Evolutionary conservation across 2,888 invertebrate genomes (phyloP), one percentile per base, ranked within the genome.

Genomic region (Heliconius hortense): DNA sequence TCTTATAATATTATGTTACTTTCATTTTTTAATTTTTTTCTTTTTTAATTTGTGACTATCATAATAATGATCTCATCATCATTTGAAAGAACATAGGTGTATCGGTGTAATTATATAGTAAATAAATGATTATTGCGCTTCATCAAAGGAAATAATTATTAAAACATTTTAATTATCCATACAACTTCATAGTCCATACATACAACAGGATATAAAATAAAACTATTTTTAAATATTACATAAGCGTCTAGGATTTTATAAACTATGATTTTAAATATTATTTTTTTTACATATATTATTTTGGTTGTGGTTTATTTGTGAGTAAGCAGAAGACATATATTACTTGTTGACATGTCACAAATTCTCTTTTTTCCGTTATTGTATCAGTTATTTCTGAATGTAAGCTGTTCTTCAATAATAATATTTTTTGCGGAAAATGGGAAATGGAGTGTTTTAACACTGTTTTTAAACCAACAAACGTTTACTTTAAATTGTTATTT

Each of bases 81-180:
- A 26, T n/a, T 28, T 43, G 15, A 24, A 39, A 24, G 39, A 66
- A 66, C 24, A 15, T 64, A 35, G 1, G 13, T 63, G 24, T 60
- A 60, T 60, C 5, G 0, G 4, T 26, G 60, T 28, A 7, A 60
- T 60, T 28, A 7, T 60, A 26, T 69, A 15, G 53, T 53, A 53
- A 69, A 28, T 69, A 31, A 56, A 53, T 35, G 56, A 7, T 56
- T 35, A 53, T 31, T 56, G 24, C 13, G 68, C 8, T 67, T 67
- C 28, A 73, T 69, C 43, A 69, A 53, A 53, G 21, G 39, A 48
- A 68, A 53, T 60, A 24, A 74, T 69, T 69, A 74, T 56, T 26
- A 63, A 74, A 70, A 13, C 53, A 70, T 74, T 35, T 56, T 48
- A 56, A 70, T 69, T 63, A 39, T 11, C 39, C 18, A 24, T 18